A percentile compares a stretch with the other conserved stretches of the same genome.
phyloP scores from a whole-genome alignment of 2,797 vertebrate genomes.

The Anolis apletophallus region DNA sequence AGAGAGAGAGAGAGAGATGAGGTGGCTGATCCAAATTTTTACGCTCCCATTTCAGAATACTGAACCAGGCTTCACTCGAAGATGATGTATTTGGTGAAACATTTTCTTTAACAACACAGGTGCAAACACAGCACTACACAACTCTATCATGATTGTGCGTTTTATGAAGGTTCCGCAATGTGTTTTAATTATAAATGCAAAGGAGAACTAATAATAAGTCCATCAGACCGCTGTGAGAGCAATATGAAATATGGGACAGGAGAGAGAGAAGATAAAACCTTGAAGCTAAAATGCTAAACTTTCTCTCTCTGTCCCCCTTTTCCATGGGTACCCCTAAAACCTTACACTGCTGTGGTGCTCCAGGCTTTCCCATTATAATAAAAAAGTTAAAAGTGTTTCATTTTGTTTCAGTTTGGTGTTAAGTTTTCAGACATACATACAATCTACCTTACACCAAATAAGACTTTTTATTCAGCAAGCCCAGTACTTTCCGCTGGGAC shows the following conservation, averaged over 20 bases:
- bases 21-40: not conserved
- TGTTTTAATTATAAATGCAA: slow-evolving; percentile 12
- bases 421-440: not conserved
- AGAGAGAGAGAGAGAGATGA: not conserved
- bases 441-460: not conserved
- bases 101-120: not conserved
- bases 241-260: not conserved
- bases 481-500: not conserved
- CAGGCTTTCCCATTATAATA: not conserved
- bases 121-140: not conserved
- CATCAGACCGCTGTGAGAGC: not conserved
- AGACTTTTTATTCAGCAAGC: not conserved
- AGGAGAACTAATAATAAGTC: not conserved
- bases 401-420: not conserved
- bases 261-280: too few species aligned
- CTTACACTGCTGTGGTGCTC: not conserved
- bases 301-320: not conserved
- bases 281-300: not conserved
- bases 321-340: not conserved
- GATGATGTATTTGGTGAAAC: not conserved
- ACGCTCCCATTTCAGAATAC: too few species aligned
- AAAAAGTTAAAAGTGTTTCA: not conserved
- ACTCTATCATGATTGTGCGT: not conserved
- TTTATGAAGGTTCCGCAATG: not conserved
- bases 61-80: not conserved